Conservation (phyloP, 2,888 invertebrate species). For the Tachina grossa region DNA sequence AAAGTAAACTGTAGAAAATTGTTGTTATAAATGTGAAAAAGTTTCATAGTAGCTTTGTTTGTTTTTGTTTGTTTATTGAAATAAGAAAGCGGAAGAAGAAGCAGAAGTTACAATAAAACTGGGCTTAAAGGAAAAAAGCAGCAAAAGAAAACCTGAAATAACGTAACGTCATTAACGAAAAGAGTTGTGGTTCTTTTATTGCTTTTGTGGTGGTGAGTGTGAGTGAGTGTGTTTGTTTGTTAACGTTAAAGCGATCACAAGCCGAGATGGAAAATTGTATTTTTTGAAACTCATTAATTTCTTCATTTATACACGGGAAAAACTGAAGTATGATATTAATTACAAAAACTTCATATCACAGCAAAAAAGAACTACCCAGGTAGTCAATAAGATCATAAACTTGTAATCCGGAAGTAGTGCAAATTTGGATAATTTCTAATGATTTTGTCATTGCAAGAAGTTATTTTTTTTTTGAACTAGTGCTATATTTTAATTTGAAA, state of each 20-base stretch:
- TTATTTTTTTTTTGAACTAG: no score
- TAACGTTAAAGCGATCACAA: slow-evolving; percentile 43
- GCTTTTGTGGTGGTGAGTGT: slow-evolving; percentile 19
- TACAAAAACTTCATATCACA: no score
- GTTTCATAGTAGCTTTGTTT: slow-evolving; percentile 11
- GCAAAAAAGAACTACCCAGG: no score
- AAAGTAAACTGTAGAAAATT: slow-evolving; percentile 18
- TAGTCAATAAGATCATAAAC: no score
- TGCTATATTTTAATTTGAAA: no score
- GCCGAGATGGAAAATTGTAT: slow-evolving; percentile 24
- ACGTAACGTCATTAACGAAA: slow-evolving; percentile 51
- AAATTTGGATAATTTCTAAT: no score
- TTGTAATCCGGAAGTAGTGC: no score
- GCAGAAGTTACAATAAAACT: slow-evolving; percentile 42
- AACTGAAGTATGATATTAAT: neutral
- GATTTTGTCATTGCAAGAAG: no score
- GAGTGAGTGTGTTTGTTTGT: slow-evolving; percentile 21
- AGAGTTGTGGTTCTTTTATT: slow-evolving; percentile 44
- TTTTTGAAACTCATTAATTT: neutral
- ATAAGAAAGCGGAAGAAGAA: slow-evolving; percentile 13
- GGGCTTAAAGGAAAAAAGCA: slow-evolving; percentile 49
- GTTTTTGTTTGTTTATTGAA: slow-evolving; percentile 38
- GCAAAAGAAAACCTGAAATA: slow-evolving; percentile 42
- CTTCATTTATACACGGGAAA: neutral
- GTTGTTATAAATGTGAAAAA: slow-evolving; percentile 28